phyloP scores from a whole-genome alignment of 2,888 invertebrate genomes.

The Nasonovia ribisnigri region DNA sequence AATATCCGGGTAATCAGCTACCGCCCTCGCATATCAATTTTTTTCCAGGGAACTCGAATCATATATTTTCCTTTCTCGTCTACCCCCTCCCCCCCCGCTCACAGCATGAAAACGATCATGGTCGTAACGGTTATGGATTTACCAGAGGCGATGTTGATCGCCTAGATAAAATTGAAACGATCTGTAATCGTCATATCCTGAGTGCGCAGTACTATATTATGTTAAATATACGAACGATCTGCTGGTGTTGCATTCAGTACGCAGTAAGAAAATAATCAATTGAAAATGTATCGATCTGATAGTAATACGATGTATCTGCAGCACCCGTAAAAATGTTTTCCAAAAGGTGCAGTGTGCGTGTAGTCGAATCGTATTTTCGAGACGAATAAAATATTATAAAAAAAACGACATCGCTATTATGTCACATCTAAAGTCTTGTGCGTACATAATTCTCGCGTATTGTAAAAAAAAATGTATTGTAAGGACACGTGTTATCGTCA shows the following conservation, averaged over 20 bases:
- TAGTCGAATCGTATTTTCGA: background rate
- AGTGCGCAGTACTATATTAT: no score
- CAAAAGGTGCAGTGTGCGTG: background rate
- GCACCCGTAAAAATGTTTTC: background rate
- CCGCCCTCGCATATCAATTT: no score
- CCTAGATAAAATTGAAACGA: background rate
- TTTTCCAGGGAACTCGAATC: no score
- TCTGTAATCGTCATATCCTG: background rate
- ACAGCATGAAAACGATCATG: background rate
- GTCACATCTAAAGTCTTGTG: background rate
- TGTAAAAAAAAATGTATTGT: background rate
- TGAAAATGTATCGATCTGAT: background rate
- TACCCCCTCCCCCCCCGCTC: background rate
- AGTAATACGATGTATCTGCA: background rate
- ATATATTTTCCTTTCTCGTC: background rate
- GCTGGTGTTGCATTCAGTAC: background rate
- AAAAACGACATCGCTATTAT: background rate
- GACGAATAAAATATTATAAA: background rate
- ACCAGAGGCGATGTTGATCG: background rate
- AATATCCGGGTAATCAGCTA: background rate
- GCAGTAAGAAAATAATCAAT: background rate
- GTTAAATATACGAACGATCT: background rate
- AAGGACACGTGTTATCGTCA: background rate
- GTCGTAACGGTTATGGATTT: background rate
- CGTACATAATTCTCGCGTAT: background rate